Evolutionary conservation across 2,113 vertebrate species (phyloP), one percentile per base, ranked within the genome.

Genomic region (Pituophis catenifer): DNA sequence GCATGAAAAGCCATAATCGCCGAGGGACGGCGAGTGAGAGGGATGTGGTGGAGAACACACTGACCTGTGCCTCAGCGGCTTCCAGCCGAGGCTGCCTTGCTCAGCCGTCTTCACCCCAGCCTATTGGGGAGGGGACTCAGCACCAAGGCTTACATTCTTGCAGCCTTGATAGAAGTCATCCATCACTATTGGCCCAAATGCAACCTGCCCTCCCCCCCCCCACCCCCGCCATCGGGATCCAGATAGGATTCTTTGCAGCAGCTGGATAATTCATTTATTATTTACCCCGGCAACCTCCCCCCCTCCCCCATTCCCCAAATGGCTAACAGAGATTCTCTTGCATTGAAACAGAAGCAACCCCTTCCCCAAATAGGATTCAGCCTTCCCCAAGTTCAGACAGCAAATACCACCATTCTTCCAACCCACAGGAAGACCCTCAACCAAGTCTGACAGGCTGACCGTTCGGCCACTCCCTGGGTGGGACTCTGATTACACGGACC

Each of bases 161-260:
- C 48, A 59, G 92, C 65, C 93, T 93, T 94, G 95, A 94, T 90
- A 94, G 95, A 15, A 92, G 15, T 53, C 92, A 95, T 96, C 95
- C 54, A 95, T 96, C 96, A 95, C 50, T 15, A 11, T 59, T 86
- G 90, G 92, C 89, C 90, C 91, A 91, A 89, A 52, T 52, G 48
- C 38, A 24, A 19, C 38, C 23, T 12, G 11, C 19, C 52, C 50
- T 21, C 6, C 24, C 7, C 19, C 52, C 48, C 52, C 6, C 15
- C 7, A 48, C 3, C 1, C 0, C 53, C n/a, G 12, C 12, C 12
- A 75, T 53, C 19, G 23, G 91, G 92, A 85, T 90, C 90, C 55
- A 62, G 92, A 17, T 86, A 87, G 93, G 93, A 89, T 94, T 91
- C 54, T 19, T 1, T 50, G 92, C 95, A 92, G 92, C 94, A 94